Base-by-base conservation (phyloP, 2,113 vertebrate species). In the Atrichornis clamosus region DNA sequence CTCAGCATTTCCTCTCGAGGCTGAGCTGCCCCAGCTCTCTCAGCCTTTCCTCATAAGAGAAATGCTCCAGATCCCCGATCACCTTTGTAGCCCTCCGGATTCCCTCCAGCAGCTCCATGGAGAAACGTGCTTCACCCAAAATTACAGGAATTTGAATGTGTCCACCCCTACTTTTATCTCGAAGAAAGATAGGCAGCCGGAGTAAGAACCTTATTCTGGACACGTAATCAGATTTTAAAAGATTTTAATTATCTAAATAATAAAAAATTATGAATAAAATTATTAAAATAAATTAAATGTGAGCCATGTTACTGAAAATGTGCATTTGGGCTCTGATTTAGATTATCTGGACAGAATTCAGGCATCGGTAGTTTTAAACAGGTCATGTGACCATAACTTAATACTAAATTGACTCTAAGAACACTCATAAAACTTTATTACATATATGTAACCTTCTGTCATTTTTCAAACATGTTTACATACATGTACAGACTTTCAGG, bases 81-180 rank as follows among this genome's bases (percentile, higher is more conserved):
- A 26, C 1, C 41, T 79, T 6, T 49, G 30, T 1, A 5, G 8
- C 13, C 28, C 41, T 72, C n/a, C 9, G 67, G 21, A 10, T 9
- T 2, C 1, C 0, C 24, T 4, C 7, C 41, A 64, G 67, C 35
- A 64, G 30, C 17, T 49, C 11, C 35, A 5, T 13, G 8, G 22
- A 33, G n/a, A 44, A 13, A 21, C 8, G 35, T 47, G 0, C 4
- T 74, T 70, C 44, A 35, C 3, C 10, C 14, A 11, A 39, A 3
- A 24, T 42, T 32, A 39, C 5, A 46, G 14, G 21, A 17, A 18
- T 70, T 80, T 73, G 53, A 73, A 37, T 2, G 2, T 8, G 4
- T 35, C 6, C 9, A n/a, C 7, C 2, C 2, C 4, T 39, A 15
- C 17, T 39, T 84, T 72, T 60, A 13, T 13, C 7, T 72, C 11